Conservation (phyloP, 1,140 invertebrate genomes). For the Pachypsylla venusta region DNA sequence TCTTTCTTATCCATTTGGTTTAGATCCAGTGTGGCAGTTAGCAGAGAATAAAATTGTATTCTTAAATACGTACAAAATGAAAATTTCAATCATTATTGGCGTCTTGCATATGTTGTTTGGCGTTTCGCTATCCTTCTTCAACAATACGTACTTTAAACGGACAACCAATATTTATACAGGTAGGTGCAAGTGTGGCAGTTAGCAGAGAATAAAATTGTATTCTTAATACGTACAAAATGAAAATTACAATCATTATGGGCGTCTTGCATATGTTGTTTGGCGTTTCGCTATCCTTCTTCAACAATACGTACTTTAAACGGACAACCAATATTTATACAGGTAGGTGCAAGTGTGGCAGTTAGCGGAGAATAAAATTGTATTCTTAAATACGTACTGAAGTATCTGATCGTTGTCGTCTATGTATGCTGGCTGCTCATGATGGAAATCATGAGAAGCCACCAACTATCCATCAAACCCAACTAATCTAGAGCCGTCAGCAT, state of each 20-base stretch:
- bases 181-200: constrained; percentile 87
- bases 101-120: constrained; percentile 87
- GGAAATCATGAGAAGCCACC: no score
- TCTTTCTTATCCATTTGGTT: constrained; percentile 69
- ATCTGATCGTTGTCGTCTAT: no score
- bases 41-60: constrained; percentile 77
- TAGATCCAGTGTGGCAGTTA: constrained; percentile 88
- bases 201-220: constrained; percentile 72
- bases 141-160: constrained; percentile 38
- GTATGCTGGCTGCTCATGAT: no score
- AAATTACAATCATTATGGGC: constrained; percentile 83
- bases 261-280: constrained; percentile 87
- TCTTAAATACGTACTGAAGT: constrained; percentile 85
- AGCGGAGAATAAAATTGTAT: constrained; percentile 72
- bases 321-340: constrained; percentile 83
- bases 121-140: constrained; percentile 61
- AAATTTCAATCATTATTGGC: constrained; percentile 84
- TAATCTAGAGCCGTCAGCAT: no score
- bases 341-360: constrained; percentile 88
- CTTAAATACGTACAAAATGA: constrained; percentile 89
- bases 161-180: constrained; percentile 54
- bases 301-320: constrained; percentile 39
- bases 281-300: constrained; percentile 61
- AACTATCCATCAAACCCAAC: no score
- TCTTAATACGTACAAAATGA: constrained; percentile 92